Conservation (phyloP, 1,140 invertebrate species). For the Sitobion miscanthi region DNA sequence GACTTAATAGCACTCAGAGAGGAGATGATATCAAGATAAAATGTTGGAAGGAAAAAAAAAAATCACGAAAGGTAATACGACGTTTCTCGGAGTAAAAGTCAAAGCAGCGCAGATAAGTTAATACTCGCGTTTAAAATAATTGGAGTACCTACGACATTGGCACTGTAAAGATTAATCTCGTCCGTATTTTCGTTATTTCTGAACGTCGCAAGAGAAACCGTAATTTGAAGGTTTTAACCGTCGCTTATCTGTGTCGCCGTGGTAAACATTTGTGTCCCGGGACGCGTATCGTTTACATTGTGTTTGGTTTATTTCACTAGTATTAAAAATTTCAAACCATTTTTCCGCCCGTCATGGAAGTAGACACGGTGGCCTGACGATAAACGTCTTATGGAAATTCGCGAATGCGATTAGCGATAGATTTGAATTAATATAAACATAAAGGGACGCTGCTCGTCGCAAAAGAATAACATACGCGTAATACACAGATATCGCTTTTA, state of each 20-base stretch:
- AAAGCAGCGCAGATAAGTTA: background rate
- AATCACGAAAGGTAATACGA: background rate
- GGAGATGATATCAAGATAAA: background rate
- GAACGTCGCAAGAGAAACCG: background rate
- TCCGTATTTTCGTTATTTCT: background rate
- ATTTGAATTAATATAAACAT: background rate
- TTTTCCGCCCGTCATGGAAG: background rate
- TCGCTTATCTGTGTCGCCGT: background rate
- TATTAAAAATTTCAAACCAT: background rate
- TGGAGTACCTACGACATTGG: background rate
- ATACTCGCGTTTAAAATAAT: background rate
- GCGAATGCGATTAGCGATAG: background rate
- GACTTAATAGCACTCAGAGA: background rate
- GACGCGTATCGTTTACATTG: background rate
- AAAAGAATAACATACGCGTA: background rate
- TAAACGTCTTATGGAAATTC: slow-evolving; percentile 6
- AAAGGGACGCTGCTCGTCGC: no score
- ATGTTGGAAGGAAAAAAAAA: background rate
- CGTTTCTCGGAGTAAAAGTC: background rate
- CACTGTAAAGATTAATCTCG: background rate
- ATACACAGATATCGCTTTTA: background rate
- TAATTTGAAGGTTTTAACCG: background rate
- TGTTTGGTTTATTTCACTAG: background rate
- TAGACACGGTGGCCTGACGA: background rate
- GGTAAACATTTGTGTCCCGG: no score